Conservation (phyloP, 1,140 invertebrate genomes). For the Neuroterus valhalla region DNA sequence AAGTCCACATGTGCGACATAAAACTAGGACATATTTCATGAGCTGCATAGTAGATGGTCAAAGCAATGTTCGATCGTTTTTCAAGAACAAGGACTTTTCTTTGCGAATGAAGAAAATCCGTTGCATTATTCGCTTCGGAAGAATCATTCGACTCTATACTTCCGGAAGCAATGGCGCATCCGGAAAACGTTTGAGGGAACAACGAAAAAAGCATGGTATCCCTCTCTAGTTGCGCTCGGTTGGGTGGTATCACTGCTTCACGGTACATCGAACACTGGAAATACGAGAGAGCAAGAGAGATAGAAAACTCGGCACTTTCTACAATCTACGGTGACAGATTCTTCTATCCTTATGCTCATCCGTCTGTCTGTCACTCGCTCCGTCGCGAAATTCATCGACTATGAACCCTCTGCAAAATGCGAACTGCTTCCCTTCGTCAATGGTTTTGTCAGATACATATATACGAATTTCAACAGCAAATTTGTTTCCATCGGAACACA, state of each 20-base stretch:
- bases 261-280: constrained; percentile 14
- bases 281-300: constrained; percentile 12
- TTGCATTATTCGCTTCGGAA: constrained; percentile 10
- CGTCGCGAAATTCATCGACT: constrained; percentile 41
- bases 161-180: constrained; percentile 20
- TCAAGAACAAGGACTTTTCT: constrained; percentile 4
- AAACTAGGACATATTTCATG: not conserved
- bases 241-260: constrained; percentile 12
- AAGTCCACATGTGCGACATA: not conserved
- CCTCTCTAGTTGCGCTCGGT: not conserved
- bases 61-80: constrained; percentile 22
- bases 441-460: not conserved
- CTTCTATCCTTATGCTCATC: constrained; percentile 11
- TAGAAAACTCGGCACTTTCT: constrained; percentile 12
- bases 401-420: constrained; percentile 28
- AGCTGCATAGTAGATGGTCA: not conserved
- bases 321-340: constrained; percentile 19
- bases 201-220: constrained; percentile 20
- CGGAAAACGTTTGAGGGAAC: constrained; percentile 29
- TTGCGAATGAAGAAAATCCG: not conserved
- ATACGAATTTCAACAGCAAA: too few relatives aligned
- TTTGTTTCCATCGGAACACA: too few relatives aligned
- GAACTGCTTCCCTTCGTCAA: not conserved
- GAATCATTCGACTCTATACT: constrained; percentile 22
- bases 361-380: constrained; percentile 37